phyloP scores from a whole-genome alignment of 2,888 invertebrate genomes.

The Noctua janthe region DNA sequence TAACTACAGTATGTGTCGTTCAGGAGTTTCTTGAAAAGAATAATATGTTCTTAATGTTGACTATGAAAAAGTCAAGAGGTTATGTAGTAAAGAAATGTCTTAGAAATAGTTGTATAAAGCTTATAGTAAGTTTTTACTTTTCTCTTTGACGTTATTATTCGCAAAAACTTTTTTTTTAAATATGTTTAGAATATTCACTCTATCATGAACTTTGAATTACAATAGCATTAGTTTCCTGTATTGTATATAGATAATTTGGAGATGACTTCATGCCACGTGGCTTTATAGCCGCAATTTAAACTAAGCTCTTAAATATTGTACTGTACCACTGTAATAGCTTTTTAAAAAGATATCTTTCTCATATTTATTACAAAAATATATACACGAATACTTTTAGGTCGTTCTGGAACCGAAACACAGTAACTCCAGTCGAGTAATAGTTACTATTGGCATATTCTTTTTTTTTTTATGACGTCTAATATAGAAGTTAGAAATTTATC shows the following conservation, averaged over 20 bases:
- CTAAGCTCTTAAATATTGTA: not conserved
- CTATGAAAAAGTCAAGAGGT: conserved; percentile 18
- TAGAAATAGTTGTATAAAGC: conserved; percentile 29
- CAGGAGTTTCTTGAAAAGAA: conserved; percentile 16
- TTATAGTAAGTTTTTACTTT: conserved; percentile 11
- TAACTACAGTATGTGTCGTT: conserved; percentile 37
- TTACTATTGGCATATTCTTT: too few relatives aligned
- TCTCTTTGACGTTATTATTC: conserved; percentile 20
- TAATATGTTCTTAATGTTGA: conserved; percentile 22
- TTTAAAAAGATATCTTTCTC: not conserved
- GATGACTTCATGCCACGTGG: conserved; percentile 14
- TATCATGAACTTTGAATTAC: conserved; percentile 39
- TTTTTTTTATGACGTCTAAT: too few relatives aligned
- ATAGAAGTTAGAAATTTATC: too few relatives aligned
- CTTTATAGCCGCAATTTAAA: conserved; percentile 15
- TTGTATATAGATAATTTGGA: conserved; percentile 30
- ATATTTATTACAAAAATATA: not conserved
- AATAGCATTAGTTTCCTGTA: conserved; percentile 30
- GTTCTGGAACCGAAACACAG: too few relatives aligned
- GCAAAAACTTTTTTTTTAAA: conserved; percentile 4
- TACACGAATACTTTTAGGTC: too few relatives aligned
- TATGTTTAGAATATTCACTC: conserved; percentile 15
- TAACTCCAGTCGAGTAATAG: too few relatives aligned
- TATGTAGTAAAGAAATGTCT: not conserved
- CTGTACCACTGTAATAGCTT: not conserved